phyloP scores from a whole-genome alignment of 2,888 invertebrate genomes.

The Stegana nigrithorax region DNA sequence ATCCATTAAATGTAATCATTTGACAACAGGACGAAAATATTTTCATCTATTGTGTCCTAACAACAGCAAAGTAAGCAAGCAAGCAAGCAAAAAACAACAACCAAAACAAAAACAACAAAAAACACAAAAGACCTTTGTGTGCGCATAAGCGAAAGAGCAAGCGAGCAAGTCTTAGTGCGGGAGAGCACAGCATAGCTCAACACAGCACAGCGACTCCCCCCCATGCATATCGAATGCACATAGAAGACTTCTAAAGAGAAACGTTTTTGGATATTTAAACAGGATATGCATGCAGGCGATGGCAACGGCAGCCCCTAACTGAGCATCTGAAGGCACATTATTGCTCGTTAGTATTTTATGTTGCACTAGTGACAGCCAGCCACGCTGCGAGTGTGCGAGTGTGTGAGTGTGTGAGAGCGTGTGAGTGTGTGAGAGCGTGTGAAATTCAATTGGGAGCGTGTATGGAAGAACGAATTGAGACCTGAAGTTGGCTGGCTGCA shows the following conservation, averaged over 20 bases:
- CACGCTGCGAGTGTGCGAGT: not conserved
- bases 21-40: conserved; percentile 69
- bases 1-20: conserved; percentile 69
- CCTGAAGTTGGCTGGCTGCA: no score
- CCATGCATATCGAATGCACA: conserved; percentile 57
- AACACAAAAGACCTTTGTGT: no score
- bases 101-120: conserved; percentile 8
- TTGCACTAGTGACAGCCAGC: no score
- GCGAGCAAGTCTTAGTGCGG: conserved; percentile 23
- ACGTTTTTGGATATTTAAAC: conserved; percentile 17
- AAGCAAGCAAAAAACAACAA: conserved; percentile 23
- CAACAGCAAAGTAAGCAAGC: conserved; percentile 27
- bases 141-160: not conserved
- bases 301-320: conserved; percentile 35
- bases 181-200: no score
- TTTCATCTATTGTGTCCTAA: conserved; percentile 61
- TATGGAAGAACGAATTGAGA: no score
- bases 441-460: no score
- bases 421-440: conserved; percentile 27
- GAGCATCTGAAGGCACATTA: conserved; percentile 37
- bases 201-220: conserved; percentile 59
- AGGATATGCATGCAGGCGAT: conserved; percentile 32
- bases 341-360: conserved; percentile 50
- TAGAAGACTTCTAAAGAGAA: conserved; percentile 33
- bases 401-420: not conserved